A percentile compares a stretch with the other conserved stretches of the same genome.
phyloP scores from a whole-genome alignment of 1,140 invertebrate species.

The Homalodisca vitripennis region DNA sequence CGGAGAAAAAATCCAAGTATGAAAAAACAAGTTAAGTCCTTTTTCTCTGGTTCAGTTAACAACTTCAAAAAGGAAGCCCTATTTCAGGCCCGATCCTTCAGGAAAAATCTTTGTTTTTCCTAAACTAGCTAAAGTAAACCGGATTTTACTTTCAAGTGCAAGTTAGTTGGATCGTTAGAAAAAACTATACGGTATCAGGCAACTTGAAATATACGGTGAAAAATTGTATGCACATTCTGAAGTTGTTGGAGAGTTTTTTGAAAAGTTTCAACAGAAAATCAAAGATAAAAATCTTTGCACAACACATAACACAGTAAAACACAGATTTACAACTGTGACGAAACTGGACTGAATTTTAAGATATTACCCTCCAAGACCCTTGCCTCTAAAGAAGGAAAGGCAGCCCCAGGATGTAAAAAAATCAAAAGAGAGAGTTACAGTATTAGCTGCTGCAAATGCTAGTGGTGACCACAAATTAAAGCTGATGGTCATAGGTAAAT shows the following conservation, averaged over 20 bases:
- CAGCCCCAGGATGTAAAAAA: neutral
- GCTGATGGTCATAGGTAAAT: constrained; percentile 43
- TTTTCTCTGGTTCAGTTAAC: neutral
- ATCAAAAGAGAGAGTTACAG: constrained; percentile 1
- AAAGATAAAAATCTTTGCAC: too few relatives aligned
- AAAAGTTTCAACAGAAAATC: neutral
- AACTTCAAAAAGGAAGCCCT: constrained; percentile 9
- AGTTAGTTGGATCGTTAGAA: too few relatives aligned
- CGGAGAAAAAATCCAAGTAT: constrained; percentile 3
- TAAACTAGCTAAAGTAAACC: neutral
- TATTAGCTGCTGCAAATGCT: constrained; percentile 38
- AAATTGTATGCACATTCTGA: neutral
- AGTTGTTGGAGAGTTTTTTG: neutral
- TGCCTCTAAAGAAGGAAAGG: constrained; percentile 32
- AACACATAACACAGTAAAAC: too few relatives aligned
- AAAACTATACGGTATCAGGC: neutral
- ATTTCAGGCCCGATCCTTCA: constrained; percentile 6
- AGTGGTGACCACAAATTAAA: constrained; percentile 42
- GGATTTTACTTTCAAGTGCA: too few relatives aligned
- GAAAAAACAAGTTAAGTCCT: constrained; percentile 4
- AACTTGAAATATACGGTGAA: constrained; percentile 4
- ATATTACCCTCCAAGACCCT: constrained; percentile 40
- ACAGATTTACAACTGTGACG: constrained; percentile 45
- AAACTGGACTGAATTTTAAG: constrained; percentile 43
- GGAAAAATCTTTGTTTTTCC: constrained; percentile 3